A percentile compares a stretch with the other conserved stretches of the same genome.
These are phyloP conservation scores for Actinemys pallida DNA, from an alignment of 2,113 vertebrate species.

Conservation along the genomic window DNA sequence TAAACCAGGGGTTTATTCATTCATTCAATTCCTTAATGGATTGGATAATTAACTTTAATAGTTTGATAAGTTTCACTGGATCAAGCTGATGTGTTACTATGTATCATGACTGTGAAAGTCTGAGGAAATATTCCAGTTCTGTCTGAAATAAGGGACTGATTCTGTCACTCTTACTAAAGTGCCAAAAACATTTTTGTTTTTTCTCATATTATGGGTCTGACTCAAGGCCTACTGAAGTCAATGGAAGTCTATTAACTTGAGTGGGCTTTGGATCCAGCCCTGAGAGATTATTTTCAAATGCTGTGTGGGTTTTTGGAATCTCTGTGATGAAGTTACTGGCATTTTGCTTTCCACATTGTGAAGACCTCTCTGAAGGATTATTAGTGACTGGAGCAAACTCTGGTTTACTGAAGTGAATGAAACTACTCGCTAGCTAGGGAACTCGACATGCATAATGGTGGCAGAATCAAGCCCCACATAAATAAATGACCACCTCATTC, in stretches of 20 bases:
- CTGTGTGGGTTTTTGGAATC: neutral
- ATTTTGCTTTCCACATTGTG: neutral
- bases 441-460: neutral
- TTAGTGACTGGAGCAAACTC: neutral
- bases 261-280: neutral
- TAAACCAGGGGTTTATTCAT: neutral
- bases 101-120: neutral
- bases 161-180: neutral
- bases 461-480: neutral
- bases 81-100: neutral
- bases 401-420: neutral
- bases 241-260: neutral
- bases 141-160: neutral
- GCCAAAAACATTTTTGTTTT: neutral
- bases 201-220: neutral
- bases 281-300: neutral
- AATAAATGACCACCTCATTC: neutral
- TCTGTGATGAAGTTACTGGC: neutral
- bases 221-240: neutral
- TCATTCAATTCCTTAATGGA: neutral
- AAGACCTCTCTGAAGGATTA: neutral
- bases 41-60: neutral
- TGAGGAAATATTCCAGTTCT: neutral
- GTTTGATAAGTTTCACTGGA: neutral
- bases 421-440: neutral